Conservation (phyloP, 2,888 invertebrate genomes). For the Papilio demoleus region DNA sequence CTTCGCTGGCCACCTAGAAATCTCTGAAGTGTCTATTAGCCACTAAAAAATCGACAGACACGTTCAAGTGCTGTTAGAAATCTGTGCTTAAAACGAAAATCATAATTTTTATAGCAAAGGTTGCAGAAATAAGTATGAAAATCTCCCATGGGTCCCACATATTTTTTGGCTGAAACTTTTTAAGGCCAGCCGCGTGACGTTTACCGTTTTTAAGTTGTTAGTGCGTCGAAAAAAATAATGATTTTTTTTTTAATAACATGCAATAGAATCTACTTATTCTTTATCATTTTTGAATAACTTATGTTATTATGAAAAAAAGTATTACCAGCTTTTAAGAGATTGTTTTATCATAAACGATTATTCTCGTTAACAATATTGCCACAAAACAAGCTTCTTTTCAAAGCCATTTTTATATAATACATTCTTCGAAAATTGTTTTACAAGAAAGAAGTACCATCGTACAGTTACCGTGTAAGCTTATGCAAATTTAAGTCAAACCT, state of each 20-base stretch:
- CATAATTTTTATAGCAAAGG: not conserved
- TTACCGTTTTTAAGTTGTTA: too few species aligned
- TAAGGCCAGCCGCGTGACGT: too few species aligned
- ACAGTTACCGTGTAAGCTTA: not conserved
- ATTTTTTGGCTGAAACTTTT: too few species aligned
- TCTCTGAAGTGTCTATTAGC: not conserved
- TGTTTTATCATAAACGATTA: too few species aligned
- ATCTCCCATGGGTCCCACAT: too few species aligned
- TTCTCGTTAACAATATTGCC: not conserved
- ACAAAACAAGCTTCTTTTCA: not conserved
- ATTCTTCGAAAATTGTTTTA: not conserved
- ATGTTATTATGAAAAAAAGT: too few species aligned
- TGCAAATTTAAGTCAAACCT: constrained; percentile 14
- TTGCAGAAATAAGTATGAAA: too few species aligned
- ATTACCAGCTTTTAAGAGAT: too few species aligned
- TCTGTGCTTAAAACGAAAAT: not conserved
- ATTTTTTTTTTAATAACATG: too few species aligned
- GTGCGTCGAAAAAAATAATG: too few species aligned
- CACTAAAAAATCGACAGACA: not conserved
- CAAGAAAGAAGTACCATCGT: not conserved
- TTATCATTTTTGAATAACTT: too few species aligned
- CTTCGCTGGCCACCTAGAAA: constrained; percentile 1
- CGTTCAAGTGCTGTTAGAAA: not conserved
- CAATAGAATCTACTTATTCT: too few species aligned
- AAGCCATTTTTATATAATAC: not conserved